phyloP scores from a whole-genome alignment of 2,797 vertebrate species.

The Synanceia verrucosa region DNA sequence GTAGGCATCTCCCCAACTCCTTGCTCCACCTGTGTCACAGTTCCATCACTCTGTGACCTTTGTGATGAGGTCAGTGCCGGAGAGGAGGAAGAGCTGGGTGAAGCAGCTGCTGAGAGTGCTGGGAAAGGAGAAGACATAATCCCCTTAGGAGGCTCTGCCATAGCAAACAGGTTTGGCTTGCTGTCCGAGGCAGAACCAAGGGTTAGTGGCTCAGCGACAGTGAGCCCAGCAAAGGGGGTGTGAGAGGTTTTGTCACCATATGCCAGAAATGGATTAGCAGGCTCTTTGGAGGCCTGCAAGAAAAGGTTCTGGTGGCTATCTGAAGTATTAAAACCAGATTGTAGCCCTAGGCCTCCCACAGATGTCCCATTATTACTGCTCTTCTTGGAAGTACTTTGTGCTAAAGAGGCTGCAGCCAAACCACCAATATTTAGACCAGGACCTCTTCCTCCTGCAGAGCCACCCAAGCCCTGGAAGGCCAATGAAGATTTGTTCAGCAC shows the following conservation, averaged over 20 bases:
- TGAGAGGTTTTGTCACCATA: conserved; percentile 89
- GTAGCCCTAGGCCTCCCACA: conserved; percentile 72
- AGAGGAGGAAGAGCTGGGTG: conserved; percentile 73
- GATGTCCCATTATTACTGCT: conserved; percentile 70
- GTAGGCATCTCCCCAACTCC: conserved; percentile 82
- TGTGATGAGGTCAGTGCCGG: conserved; percentile 75
- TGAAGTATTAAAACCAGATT: conserved; percentile 82
- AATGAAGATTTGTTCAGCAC: conserved; percentile 88
- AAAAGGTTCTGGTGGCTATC: conserved; percentile 97
- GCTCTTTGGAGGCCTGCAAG: conserved; percentile 93
- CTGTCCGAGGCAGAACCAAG: conserved; percentile 77
- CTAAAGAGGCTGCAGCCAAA: conserved; percentile 49
- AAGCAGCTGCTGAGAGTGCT: conserved; percentile 63
- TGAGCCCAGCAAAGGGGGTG: conserved; percentile 86
- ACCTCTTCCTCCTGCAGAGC: conserved; percentile 66
- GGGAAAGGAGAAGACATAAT: conserved; percentile 86
- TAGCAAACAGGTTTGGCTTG: conserved; percentile 92
- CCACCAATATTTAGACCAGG: conserved; percentile 53
- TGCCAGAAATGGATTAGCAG: conserved; percentile 94
- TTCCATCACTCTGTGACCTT: conserved; percentile 81
- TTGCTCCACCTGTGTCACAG: conserved; percentile 84
- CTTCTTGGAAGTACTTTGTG: conserved; percentile 62
- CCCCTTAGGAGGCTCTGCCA: conserved; percentile 92
- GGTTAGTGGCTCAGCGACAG: conserved; percentile 65
- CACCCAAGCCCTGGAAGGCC: conserved; percentile 83